These are phyloP conservation scores for Platorchestia sp. DNA, from an alignment of 1,140 invertebrate species.

Conservation along the genomic window DNA sequence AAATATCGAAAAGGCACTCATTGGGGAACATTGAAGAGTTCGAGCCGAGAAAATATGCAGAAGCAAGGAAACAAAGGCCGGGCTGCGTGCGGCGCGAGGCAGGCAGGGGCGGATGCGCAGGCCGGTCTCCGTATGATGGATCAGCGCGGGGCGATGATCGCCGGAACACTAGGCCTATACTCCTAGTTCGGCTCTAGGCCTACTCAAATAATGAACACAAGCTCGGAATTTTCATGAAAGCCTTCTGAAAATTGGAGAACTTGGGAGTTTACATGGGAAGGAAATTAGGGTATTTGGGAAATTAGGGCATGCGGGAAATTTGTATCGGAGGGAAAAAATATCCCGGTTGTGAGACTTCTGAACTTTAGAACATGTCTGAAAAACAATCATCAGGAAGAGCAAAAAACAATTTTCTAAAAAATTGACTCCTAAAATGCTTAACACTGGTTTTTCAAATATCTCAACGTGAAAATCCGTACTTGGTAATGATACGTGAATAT, in stretches of 20 bases:
- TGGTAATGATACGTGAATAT: too few species aligned
- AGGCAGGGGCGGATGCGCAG: slow-evolving; percentile 26
- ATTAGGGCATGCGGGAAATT: not conserved
- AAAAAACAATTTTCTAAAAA: too few species aligned
- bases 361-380: too few species aligned
- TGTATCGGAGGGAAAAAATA: too few species aligned
- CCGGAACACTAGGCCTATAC: slow-evolving; percentile 50
- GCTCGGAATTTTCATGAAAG: not conserved
- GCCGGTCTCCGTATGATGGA: slow-evolving; percentile 40
- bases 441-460: too few species aligned
- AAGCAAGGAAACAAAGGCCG: not conserved
- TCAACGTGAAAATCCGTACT: too few species aligned
- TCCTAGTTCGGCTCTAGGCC: slow-evolving; percentile 40
- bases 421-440: too few species aligned
- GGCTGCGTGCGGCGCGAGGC: too few species aligned
- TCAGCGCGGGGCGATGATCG: slow-evolving; percentile 35
- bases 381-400: too few species aligned
- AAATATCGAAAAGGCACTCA: too few species aligned
- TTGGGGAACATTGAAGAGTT: not conserved
- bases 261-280: not conserved
- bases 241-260: not conserved
- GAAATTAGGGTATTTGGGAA: not conserved
- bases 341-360: too few species aligned
- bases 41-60: not conserved
- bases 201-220: slow-evolving; percentile 47